phyloP scores from a whole-genome alignment of 2,797 vertebrate species.

The Sorex maritimensis region DNA sequence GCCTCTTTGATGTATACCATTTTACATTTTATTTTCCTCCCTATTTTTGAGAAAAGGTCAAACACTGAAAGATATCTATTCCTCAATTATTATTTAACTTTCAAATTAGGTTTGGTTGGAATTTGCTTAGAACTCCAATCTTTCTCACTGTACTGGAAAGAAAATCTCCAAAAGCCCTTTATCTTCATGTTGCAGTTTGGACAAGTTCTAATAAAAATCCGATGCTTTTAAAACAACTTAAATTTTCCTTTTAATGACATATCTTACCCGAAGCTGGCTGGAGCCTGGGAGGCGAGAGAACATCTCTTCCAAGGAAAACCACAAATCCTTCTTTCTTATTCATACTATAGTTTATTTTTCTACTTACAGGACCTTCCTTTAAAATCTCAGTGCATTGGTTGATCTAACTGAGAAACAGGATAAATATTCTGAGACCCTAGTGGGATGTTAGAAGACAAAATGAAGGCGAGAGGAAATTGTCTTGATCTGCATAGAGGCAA shows the following conservation, averaged over 20 bases:
- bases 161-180: slow-evolving; percentile 15
- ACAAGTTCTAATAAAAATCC: slow-evolving; percentile 51
- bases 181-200: slow-evolving; percentile 38
- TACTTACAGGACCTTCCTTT: slow-evolving; percentile 2
- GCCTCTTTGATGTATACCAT: background rate
- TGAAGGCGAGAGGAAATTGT: background rate
- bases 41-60: slow-evolving; percentile 17
- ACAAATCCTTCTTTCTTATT: slow-evolving; percentile 46
- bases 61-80: slow-evolving; percentile 23
- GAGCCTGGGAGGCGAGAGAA: slow-evolving; percentile 47
- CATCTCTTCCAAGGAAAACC: slow-evolving; percentile 68
- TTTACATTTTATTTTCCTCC: slow-evolving; percentile 3
- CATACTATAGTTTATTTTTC: slow-evolving; percentile 25
- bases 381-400: background rate
- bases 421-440: background rate
- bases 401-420: slow-evolving; percentile 43
- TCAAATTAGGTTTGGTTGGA: background rate
- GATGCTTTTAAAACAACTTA: slow-evolving; percentile 65
- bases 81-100: slow-evolving; percentile 62
- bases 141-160: slow-evolving; percentile 5
- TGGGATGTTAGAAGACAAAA: background rate
- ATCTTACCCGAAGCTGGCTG: slow-evolving; percentile 51
- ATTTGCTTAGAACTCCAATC: slow-evolving; percentile 43
- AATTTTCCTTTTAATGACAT: slow-evolving; percentile 66
- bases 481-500: background rate